phyloP scores from a whole-genome alignment of 1,140 invertebrate genomes.

The Sogatella furcifera region DNA sequence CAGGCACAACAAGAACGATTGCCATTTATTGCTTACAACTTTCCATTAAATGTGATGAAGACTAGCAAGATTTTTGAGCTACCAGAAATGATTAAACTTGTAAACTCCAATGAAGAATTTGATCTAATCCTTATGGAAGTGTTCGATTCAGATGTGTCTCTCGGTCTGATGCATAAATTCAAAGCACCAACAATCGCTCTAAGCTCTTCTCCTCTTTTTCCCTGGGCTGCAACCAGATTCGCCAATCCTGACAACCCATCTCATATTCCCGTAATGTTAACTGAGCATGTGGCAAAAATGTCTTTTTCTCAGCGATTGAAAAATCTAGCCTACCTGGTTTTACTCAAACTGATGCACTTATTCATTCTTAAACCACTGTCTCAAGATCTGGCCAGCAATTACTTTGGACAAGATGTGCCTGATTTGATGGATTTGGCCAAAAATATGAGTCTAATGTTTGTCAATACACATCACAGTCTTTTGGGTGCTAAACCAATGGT shows the following conservation, averaged over 20 bases:
- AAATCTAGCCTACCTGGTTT: neutral
- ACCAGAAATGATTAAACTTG: slow-evolving; percentile 2
- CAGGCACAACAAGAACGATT: too few species aligned
- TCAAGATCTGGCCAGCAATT: slow-evolving; percentile 26
- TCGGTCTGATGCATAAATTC: slow-evolving; percentile 28
- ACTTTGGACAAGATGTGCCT: slow-evolving; percentile 35
- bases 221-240: slow-evolving; percentile 42
- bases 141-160: slow-evolving; percentile 23
- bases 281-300: neutral
- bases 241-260: slow-evolving; percentile 16
- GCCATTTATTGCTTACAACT: too few species aligned
- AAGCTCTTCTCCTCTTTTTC: slow-evolving; percentile 42
- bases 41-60: too few species aligned
- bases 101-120: slow-evolving; percentile 20
- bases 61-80: too few species aligned
- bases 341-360: neutral
- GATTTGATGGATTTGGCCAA: slow-evolving; percentile 28
- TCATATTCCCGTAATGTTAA: slow-evolving; percentile 4
- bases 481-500: slow-evolving; percentile 35
- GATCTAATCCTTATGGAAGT: slow-evolving; percentile 29
- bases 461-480: slow-evolving; percentile 42
- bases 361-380: slow-evolving; percentile 4
- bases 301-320: slow-evolving; percentile 1
- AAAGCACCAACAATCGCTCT: slow-evolving; percentile 46
- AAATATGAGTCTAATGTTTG: slow-evolving; percentile 38